Evolutionary conservation across 92 coral and sea anemone genomes (phyloP), one percentile per base, ranked within the genome.

Genomic region (Bergia sp.): DNA sequence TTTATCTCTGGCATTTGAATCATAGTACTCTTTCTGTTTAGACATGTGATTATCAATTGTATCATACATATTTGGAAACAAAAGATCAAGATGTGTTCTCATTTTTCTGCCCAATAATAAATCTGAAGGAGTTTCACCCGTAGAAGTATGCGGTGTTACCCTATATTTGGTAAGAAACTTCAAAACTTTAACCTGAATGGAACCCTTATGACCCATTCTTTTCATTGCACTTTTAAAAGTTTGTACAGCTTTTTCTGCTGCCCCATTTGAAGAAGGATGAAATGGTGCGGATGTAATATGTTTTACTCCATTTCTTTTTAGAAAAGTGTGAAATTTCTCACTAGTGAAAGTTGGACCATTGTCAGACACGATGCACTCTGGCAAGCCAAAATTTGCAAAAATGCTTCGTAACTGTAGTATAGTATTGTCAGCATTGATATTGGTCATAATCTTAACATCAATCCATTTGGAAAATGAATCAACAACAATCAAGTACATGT

Each of bases 381-480:
- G 77, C 42, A 73, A n/a, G 39, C 77, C 77, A 73, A 73, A 73
- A 73, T 36, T n/a, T n/a, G 77, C 77, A 73, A 73, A 73, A 73
- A n/a, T n/a, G 39, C 40, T n/a, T n/a, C 77, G 40, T 73, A 73
- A 36, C 39, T n/a, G 39, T 73, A n/a, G 39, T n/a, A 73, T 73
- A 36, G 42, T 36, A 73, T 36, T 73, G 39, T n/a, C 42, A 73
- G 77, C 39, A 73, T 73, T 73, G 40, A 36, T n/a, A 36, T n/a
- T n/a, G 39, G 39, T 73, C 40, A 73, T 36, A n/a, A 36, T n/a
- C 39, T n/a, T 36, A n/a, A 73, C 42, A n/a, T 73, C 77, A n/a
- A 73, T 73, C 77, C 77, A 73, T 73, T 73, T 73, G 42, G 77
- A 73, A 73, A n/a, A 73, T n/a, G 77, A n/a, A 61, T 82, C 86